Evolutionary conservation across 2,797 vertebrate species (phyloP), one percentile per base, ranked within the genome.

Genomic region (Leptatherina wallacei): DNA sequence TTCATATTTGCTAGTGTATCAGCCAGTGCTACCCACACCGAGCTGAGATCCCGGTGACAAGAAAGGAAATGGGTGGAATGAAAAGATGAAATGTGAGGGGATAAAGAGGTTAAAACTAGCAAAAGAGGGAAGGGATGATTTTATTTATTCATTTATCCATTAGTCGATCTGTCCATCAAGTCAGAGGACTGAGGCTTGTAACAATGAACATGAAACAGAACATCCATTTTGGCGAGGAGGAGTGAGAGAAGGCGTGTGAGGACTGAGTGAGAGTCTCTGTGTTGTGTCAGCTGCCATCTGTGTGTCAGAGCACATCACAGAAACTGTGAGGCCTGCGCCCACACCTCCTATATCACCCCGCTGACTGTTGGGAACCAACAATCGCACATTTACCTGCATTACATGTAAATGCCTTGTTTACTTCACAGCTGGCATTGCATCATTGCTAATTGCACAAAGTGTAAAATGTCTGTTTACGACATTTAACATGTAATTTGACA

Each of bases 221-320:
- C 72, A 77, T 73, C 63, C 78, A 80, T 73, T 83, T 73, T 83
- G 72, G 65, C 62, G 51, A 49, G 73, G 73, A 65, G 54, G 57
- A 66, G 64, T 36, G 69, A 64, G 80, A 75, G 76, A 40, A 75
- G 65, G 81, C 59, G 83, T 42, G 59, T 67, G 71, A 81, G 75
- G 63, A 70, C 47, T 24, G 68, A 64, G 69, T 59, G 64, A 72
- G 71, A 72, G 81, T 83, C 62, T 66, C 78, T 82, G 82, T 91
- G 83, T 89, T 88, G 85, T 91, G 90, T 92, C 91, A 92, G 86
- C 84, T 88, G 90, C 85, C 90, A 87, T 90, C 88, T 89, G 88
- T 75, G 86, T 87, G 88, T 91, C 86, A 78, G 85, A 71, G 82
- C 83, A 77, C 86, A 85, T 90, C 84, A 84, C 77, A 84, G 38